Conservation (phyloP, 2,113 vertebrate genomes). For the Corydoras sp. region DNA sequence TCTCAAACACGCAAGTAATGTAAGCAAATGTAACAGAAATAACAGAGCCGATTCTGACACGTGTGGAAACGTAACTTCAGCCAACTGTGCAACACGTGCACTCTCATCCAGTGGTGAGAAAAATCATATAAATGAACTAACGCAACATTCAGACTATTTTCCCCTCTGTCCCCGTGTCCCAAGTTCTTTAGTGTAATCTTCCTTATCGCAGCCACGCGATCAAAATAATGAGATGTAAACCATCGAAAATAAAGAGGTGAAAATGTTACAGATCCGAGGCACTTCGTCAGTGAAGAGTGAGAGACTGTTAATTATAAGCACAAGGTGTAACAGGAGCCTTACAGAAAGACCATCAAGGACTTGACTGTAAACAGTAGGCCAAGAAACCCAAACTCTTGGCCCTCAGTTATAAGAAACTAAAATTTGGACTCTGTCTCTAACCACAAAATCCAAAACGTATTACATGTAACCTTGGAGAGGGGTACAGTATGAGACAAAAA, state of each 20-base stretch:
- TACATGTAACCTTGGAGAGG: slow-evolving; percentile 45
- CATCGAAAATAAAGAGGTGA: slow-evolving; percentile 5
- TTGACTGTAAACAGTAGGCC: slow-evolving; percentile 40
- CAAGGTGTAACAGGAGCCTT: slow-evolving; percentile 27
- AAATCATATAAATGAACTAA: slow-evolving; percentile 16
- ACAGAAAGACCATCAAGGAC: slow-evolving; percentile 47
- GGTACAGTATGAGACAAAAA: slow-evolving; percentile 2
- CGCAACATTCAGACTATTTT: neutral
- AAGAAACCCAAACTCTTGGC: slow-evolving; percentile 56
- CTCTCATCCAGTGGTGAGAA: slow-evolving; percentile 3
- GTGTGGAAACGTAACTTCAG: slow-evolving; percentile 14
- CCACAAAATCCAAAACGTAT: slow-evolving; percentile 50
- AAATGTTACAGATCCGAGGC: neutral
- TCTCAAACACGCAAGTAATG: slow-evolving; percentile 27
- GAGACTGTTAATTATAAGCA: slow-evolving; percentile 30
- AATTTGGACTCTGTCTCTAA: slow-evolving; percentile 51
- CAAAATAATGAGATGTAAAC: slow-evolving; percentile 4
- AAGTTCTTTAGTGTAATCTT: neutral
- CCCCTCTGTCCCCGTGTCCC: slow-evolving; percentile 33
- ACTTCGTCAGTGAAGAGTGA: slow-evolving; percentile 32
- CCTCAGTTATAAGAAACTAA: slow-evolving; percentile 54
- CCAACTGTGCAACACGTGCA: neutral
- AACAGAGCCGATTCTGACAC: slow-evolving; percentile 10
- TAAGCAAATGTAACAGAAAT: slow-evolving; percentile 32
- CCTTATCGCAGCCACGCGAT: neutral